A percentile compares a stretch with the other conserved stretches of the same genome.
Evolutionary conservation across 2,113 vertebrate genomes (phyloP).

Genomic region (Plecturocebus donacophilus): DNA sequence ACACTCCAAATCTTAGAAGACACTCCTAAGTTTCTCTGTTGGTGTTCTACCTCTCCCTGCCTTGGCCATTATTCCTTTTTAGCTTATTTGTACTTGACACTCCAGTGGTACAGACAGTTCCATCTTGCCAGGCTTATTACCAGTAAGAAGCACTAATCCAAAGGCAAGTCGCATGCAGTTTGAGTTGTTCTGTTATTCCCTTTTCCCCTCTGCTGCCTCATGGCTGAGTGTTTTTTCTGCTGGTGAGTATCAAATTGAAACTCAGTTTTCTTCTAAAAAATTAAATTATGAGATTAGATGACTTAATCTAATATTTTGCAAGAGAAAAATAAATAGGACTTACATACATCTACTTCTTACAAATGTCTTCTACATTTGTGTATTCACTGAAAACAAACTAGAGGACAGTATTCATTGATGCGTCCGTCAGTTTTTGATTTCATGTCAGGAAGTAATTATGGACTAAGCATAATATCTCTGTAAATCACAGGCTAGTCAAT

Average conservation of each 20-base stretch:
- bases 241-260: neutral
- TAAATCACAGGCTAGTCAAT: slow-evolving; percentile 19
- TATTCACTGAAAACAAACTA: neutral
- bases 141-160: neutral
- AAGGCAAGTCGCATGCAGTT: neutral
- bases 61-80: neutral
- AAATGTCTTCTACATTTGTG: neutral
- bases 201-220: neutral
- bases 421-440: slow-evolving; percentile 37
- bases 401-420: slow-evolving; percentile 42
- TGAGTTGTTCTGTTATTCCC: neutral
- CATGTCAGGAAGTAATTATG: slow-evolving; percentile 42
- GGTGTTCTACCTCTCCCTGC: neutral
- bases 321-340: neutral
- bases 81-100: neutral
- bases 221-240: neutral
- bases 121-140: neutral
- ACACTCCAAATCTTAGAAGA: neutral
- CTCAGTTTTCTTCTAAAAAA: neutral
- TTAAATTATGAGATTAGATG: neutral
- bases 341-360: neutral
- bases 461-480: slow-evolving; percentile 21
- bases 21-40: neutral
- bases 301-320: slow-evolving; percentile 20
- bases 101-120: neutral